Conservation (phyloP, 2,797 vertebrate genomes). For the Melanotaenia maccullochi region DNA sequence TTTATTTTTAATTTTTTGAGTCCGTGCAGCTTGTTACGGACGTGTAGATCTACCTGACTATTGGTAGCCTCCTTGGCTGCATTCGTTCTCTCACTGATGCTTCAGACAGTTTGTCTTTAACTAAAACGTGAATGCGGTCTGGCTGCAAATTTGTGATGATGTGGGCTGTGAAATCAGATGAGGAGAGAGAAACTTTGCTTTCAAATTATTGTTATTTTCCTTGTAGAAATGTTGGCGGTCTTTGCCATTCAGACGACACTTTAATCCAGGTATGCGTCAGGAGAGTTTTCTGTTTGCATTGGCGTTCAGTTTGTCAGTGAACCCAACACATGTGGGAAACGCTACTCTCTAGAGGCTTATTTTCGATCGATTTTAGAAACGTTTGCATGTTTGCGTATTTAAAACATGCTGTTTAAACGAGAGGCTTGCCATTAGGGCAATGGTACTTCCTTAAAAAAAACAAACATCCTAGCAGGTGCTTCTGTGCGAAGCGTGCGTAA, state of each 20-base stretch:
- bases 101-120: conserved; percentile 24
- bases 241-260: conserved; percentile 25
- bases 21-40: background rate
- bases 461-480: conserved; percentile 82
- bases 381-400: background rate
- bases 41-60: background rate
- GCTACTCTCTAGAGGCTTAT: background rate
- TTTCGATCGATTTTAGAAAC: background rate
- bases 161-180: conserved; percentile 29
- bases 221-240: background rate
- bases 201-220: background rate
- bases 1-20: background rate
- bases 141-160: conserved; percentile 22
- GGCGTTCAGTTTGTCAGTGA: conserved; percentile 9
- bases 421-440: conserved; percentile 67
- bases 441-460: conserved; percentile 78
- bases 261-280: conserved; percentile 34
- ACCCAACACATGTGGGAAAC: background rate
- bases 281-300: conserved; percentile 17
- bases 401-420: conserved; percentile 47
- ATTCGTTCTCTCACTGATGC: conserved; percentile 47
- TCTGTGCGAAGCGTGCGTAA: conserved; percentile 77
- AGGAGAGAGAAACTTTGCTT: conserved; percentile 5
- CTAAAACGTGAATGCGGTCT: conserved; percentile 41
- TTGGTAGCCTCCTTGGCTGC: conserved; percentile 24